A percentile compares a stretch with the other conserved stretches of the same genome.
phyloP scores from a whole-genome alignment of 2,113 vertebrate genomes.

The Abramis brama region DNA sequence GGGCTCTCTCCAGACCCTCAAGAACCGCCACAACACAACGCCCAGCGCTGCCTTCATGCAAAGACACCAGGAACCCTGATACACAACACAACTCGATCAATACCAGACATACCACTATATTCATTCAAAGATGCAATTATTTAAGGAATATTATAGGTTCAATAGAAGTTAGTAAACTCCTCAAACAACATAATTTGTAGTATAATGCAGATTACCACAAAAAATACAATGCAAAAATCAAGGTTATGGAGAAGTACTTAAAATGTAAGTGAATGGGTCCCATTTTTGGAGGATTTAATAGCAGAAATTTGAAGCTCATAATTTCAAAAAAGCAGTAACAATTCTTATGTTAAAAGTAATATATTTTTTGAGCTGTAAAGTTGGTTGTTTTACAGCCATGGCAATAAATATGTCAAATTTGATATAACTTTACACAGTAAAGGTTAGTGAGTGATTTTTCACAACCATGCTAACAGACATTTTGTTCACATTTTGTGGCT shows the following conservation, averaged over 20 bases:
- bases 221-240: background rate
- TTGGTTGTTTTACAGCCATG: too few relatives aligned
- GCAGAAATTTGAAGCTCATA: background rate
- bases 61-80: constrained; percentile 87
- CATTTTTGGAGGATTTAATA: background rate
- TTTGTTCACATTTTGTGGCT: too few relatives aligned
- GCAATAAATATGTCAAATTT: too few relatives aligned
- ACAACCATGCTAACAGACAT: too few relatives aligned
- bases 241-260: background rate
- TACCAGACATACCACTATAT: background rate
- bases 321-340: too few relatives aligned
- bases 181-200: background rate
- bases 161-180: background rate
- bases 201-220: background rate
- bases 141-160: background rate
- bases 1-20: constrained; percentile 87
- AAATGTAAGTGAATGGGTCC: background rate
- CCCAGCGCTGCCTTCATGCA: constrained; percentile 69
- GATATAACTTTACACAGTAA: too few relatives aligned
- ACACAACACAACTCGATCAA: background rate
- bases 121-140: background rate
- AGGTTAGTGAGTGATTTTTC: too few relatives aligned
- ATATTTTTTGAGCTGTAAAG: too few relatives aligned
- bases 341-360: too few relatives aligned
- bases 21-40: constrained; percentile 85